phyloP scores from a whole-genome alignment of 1,140 invertebrate genomes.

The Aricia agestis region DNA sequence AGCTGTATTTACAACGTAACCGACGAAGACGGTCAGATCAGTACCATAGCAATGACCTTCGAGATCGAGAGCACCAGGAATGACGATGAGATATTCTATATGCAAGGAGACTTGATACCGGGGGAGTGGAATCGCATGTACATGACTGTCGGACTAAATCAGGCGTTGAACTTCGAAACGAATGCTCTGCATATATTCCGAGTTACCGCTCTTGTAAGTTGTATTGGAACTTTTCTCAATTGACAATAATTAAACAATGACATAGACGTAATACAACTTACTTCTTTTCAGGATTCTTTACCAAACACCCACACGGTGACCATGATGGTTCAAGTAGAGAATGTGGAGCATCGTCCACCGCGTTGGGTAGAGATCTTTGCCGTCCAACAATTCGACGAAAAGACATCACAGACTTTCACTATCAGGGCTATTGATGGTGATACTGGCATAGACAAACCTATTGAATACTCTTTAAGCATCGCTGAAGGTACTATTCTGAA shows the following conservation, averaged over 20 bases:
- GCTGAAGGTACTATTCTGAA: slow-evolving; percentile 48
- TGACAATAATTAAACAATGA: not conserved
- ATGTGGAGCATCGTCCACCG: slow-evolving; percentile 73
- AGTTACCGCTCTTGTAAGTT: slow-evolving; percentile 60
- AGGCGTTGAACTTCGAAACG: slow-evolving; percentile 48
- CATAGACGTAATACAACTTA: not conserved
- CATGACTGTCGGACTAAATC: slow-evolving; percentile 48
- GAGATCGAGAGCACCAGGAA: slow-evolving; percentile 48
- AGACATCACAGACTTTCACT: slow-evolving; percentile 53
- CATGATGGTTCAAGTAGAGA: slow-evolving; percentile 73
- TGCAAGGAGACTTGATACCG: slow-evolving; percentile 39
- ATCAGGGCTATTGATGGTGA: slow-evolving; percentile 77
- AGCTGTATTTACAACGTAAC: slow-evolving; percentile 65
- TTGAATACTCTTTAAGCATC: slow-evolving; percentile 66
- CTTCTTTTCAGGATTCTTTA: slow-evolving; percentile 55
- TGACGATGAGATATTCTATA: slow-evolving; percentile 51
- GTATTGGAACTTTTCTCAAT: not conserved
- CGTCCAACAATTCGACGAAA: slow-evolving; percentile 74
- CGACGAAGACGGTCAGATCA: slow-evolving; percentile 69
- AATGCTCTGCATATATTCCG: slow-evolving; percentile 65
- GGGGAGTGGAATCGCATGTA: slow-evolving; percentile 47
- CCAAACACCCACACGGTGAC: slow-evolving; percentile 63
- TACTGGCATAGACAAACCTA: slow-evolving; percentile 69
- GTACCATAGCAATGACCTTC: slow-evolving; percentile 62
- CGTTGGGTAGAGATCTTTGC: slow-evolving; percentile 74